phyloP scores from a whole-genome alignment of 2,113 vertebrate species.

The Asarcornis scutulata region DNA sequence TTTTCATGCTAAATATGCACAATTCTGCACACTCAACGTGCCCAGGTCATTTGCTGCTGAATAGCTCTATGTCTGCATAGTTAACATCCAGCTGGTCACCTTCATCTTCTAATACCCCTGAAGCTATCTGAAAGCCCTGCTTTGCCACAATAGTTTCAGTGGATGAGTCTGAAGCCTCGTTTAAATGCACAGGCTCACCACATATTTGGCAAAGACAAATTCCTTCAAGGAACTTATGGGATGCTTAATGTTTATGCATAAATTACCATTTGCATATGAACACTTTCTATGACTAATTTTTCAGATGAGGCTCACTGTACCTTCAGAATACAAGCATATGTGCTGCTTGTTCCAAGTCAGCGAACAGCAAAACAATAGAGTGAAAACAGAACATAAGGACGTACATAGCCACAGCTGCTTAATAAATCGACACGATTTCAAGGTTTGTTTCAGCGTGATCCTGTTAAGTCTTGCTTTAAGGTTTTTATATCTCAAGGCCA shows the following conservation, averaged over 20 bases:
- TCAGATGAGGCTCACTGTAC: background rate
- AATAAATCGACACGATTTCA: background rate
- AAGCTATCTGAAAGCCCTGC: background rate
- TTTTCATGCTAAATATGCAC: background rate
- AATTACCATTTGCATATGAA: conserved; percentile 16
- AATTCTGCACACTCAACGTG: background rate
- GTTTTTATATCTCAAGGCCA: background rate
- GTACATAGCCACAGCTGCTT: background rate
- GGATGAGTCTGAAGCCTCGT: background rate
- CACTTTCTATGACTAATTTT: conserved; percentile 20
- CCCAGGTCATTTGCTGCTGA: background rate
- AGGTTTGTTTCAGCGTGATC: background rate
- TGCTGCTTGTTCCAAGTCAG: background rate
- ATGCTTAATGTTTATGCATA: conserved; percentile 13
- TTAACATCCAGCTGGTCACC: background rate
- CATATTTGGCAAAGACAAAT: background rate
- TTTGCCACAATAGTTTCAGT: background rate
- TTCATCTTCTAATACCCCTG: background rate
- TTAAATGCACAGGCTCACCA: background rate
- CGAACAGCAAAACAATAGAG: background rate
- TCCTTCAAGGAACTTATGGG: background rate
- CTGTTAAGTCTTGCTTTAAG: background rate
- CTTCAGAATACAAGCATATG: background rate
- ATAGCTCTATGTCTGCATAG: background rate
- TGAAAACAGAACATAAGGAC: background rate